Conservation (phyloP, 2,888 invertebrate genomes). For the Cephus runcator region DNA sequence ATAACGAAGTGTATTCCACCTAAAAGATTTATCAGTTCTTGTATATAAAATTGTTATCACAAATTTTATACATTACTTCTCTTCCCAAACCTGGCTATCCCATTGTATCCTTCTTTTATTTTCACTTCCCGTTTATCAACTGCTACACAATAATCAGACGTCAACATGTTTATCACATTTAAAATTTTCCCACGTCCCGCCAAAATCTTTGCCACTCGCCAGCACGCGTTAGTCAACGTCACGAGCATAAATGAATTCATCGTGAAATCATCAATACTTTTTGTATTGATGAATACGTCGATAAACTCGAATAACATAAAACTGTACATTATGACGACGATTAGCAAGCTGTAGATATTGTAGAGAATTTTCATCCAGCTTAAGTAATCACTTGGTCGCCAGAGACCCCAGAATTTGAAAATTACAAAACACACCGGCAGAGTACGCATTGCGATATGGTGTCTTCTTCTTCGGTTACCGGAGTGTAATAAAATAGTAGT, state of each 20-base stretch:
- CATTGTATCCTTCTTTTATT: slow-evolving; percentile 16
- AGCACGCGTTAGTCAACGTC: slow-evolving; percentile 10
- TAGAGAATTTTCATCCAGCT: slow-evolving; percentile 10
- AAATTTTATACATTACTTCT: no score
- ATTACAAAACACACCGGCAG: no score
- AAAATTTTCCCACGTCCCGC: slow-evolving; percentile 2
- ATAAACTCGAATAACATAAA: not conserved
- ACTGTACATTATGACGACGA: slow-evolving; percentile 7
- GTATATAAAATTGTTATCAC: no score
- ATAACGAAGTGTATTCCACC: slow-evolving; percentile 13
- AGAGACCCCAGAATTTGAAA: no score
- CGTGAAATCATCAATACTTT: no score
- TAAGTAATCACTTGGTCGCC: no score
- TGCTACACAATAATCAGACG: slow-evolving; percentile 9
- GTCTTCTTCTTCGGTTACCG: no score
- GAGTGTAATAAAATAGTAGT: no score
- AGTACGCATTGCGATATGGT: no score
- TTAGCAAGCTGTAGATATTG: slow-evolving; percentile 7
- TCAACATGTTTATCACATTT: slow-evolving; percentile 15
- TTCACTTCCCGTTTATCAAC: slow-evolving; percentile 13
- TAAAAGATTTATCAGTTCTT: slow-evolving; percentile 2
- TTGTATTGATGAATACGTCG: no score
- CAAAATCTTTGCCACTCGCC: slow-evolving; percentile 11
- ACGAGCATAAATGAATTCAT: not conserved
- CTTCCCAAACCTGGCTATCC: no score